Conservation (phyloP, 2,888 invertebrate species). For the Andricus curvator region DNA sequence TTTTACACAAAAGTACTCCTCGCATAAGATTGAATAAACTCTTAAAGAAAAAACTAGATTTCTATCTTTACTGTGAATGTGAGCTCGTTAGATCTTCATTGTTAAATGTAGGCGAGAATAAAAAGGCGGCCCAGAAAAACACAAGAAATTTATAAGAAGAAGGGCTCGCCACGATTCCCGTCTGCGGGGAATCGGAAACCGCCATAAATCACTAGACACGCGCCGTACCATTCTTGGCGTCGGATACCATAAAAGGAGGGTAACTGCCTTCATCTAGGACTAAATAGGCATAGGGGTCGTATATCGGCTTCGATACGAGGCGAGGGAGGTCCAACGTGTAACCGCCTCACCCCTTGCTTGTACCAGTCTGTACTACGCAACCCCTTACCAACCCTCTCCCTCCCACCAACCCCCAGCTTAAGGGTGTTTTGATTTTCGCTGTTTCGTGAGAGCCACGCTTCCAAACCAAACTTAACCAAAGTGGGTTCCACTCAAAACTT, state of each 20-base stretch:
- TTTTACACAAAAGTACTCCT: too few species aligned
- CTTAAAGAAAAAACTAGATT: not conserved
- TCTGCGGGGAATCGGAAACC: conserved; percentile 36
- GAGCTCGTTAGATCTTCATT: not conserved
- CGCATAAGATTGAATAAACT: too few species aligned
- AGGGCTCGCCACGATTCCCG: conserved; percentile 19
- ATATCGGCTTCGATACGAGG: conserved; percentile 49
- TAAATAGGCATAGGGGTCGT: conserved; percentile 45
- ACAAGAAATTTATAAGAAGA: conserved; percentile 34
- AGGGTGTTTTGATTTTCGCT: conserved; percentile 39
- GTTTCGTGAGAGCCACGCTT: conserved; percentile 24
- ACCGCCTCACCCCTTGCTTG: conserved; percentile 58
- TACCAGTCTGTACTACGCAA: conserved; percentile 69
- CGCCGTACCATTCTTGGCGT: conserved; percentile 39
- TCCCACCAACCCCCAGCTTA: not conserved
- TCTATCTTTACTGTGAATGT: not conserved
- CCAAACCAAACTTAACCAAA: conserved; percentile 11
- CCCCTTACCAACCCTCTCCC: conserved; percentile 49
- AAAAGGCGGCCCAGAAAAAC: conserved; percentile 23
- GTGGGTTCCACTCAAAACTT: conserved; percentile 27
- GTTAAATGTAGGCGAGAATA: not conserved
- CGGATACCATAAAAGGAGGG: conserved; percentile 43
- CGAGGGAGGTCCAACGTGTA: conserved; percentile 43
- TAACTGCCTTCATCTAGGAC: conserved; percentile 41
- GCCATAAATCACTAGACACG: conserved; percentile 41